A percentile compares a stretch with the other conserved stretches of the same genome.
phyloP scores from a whole-genome alignment of 2,888 invertebrate species.

The Orthosia gracilis region DNA sequence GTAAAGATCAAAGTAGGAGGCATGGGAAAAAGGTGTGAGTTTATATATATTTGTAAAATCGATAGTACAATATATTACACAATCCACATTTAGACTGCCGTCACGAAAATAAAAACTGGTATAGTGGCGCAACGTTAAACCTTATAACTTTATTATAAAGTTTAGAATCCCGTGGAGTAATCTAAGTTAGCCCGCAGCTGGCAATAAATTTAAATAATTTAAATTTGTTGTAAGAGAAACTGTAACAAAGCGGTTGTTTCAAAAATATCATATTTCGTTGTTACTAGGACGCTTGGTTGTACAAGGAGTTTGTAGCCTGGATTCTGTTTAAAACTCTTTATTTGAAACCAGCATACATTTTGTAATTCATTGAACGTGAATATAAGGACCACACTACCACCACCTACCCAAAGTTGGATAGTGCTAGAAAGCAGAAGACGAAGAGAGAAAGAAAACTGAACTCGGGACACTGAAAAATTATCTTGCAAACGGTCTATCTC shows the following conservation, averaged over 20 bases:
- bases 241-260: slow-evolving; percentile 53
- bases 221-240: slow-evolving; percentile 64
- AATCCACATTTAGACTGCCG: slow-evolving; percentile 52
- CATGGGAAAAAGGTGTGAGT: too few species aligned
- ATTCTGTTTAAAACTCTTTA: slow-evolving; percentile 30
- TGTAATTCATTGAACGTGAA: slow-evolving; percentile 12
- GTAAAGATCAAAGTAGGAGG: too few species aligned
- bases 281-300: slow-evolving; percentile 22
- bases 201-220: slow-evolving; percentile 69
- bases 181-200: slow-evolving; percentile 50
- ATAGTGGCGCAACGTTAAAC: slow-evolving; percentile 40
- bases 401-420: too few species aligned
- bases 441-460: too few species aligned
- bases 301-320: background rate
- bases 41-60: slow-evolving; percentile 27
- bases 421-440: too few species aligned
- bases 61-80: slow-evolving; percentile 51
- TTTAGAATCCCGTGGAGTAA: slow-evolving; percentile 59
- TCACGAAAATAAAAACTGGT: slow-evolving; percentile 34
- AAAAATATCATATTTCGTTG: slow-evolving; percentile 65
- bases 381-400: background rate
- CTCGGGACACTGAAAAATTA: too few species aligned
- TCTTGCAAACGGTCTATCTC: background rate
- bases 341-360: slow-evolving; percentile 24
- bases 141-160: slow-evolving; percentile 49